These are phyloP conservation scores for Holacanthus passer DNA, from an alignment of 2,113 vertebrate species.

Conservation along the genomic window DNA sequence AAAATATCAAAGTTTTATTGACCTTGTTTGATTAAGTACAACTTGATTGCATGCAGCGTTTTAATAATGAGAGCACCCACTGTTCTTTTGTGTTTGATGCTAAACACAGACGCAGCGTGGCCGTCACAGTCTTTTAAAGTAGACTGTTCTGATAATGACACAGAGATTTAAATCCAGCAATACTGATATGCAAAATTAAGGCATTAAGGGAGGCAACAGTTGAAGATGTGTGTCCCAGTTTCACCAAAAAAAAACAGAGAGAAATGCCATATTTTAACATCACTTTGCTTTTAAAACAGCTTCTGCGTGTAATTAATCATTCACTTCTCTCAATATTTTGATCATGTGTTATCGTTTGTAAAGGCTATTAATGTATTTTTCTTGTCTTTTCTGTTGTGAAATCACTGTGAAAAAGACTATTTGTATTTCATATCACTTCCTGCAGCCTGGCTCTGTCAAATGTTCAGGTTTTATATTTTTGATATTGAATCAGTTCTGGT, in stretches of 20 bases:
- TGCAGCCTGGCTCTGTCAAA: not conserved
- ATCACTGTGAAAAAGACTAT: constrained; percentile 21
- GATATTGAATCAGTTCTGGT: not conserved
- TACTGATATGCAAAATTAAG: constrained; percentile 6
- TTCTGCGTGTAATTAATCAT: constrained; percentile 7
- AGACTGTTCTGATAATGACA: not conserved
- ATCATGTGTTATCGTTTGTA: constrained; percentile 4
- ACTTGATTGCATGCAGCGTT: constrained; percentile 25
- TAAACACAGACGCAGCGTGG: not conserved
- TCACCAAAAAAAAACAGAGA: not conserved
- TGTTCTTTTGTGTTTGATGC: not conserved
- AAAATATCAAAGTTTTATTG: constrained; percentile 18
- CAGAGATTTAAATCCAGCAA: not conserved
- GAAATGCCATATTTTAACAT: not conserved
- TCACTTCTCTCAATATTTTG: constrained; percentile 22
- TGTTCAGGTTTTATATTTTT: not conserved
- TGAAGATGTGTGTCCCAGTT: constrained; percentile 33
- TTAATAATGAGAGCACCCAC: not conserved
- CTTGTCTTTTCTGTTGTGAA: not conserved
- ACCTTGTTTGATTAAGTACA: constrained; percentile 8
- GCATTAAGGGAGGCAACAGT: constrained; percentile 11
- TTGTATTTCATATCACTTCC: not conserved
- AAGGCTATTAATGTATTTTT: not conserved
- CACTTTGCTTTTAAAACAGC: not conserved
- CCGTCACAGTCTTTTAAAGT: constrained; percentile 14